These are phyloP conservation scores for Cygnus buccinator DNA, from an alignment of 2,113 vertebrate genomes.

Conservation along the genomic window DNA sequence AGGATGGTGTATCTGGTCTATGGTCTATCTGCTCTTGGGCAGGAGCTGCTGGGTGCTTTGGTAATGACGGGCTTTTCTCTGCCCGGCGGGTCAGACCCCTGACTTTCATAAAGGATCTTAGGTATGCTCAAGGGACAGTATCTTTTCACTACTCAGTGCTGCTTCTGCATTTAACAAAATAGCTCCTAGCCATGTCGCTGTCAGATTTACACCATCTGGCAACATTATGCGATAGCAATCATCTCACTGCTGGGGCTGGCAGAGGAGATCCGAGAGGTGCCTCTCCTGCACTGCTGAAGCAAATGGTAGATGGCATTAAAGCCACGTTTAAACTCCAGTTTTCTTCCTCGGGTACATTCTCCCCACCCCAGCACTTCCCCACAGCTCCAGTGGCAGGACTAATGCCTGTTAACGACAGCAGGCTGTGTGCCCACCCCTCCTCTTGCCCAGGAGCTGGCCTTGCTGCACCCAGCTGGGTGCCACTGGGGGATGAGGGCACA, in stretches of 20 bases:
- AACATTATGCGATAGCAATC: accelerated
- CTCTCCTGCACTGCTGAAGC: neutral
- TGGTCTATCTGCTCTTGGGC: neutral
- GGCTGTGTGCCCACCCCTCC: accelerated
- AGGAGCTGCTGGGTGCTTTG: neutral
- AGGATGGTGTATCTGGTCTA: neutral
- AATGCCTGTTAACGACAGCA: accelerated
- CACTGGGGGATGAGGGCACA: neutral
- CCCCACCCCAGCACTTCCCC: accelerated
- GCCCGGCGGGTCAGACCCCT: neutral
- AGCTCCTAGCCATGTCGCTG: neutral
- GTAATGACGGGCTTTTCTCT: neutral
- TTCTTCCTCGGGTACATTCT: neutral
- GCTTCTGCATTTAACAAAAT: neutral
- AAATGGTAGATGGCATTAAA: neutral
- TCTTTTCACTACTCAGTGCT: neutral
- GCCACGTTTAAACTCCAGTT: accelerated
- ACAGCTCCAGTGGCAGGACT: accelerated
- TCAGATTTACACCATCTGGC: neutral
- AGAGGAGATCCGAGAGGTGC: neutral
- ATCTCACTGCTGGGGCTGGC: neutral
- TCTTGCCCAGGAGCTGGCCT: neutral
- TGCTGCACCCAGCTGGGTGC: accelerated
- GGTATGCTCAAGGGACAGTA: neutral
- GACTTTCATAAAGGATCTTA: neutral